Evolutionary conservation across 2,888 invertebrate genomes (phyloP).

Genomic region (Abscondita cerata): DNA sequence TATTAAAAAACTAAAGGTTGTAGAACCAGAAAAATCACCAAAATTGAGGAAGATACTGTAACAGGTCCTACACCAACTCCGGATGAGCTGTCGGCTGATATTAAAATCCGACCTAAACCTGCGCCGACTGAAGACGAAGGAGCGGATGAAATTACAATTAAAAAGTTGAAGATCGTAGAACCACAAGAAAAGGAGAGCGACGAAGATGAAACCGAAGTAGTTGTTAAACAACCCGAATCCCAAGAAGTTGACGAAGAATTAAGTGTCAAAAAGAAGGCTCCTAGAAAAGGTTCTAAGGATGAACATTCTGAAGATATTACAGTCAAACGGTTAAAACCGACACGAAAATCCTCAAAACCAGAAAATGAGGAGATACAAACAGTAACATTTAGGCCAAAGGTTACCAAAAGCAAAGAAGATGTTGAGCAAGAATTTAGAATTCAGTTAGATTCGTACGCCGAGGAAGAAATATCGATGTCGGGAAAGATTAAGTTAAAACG

Average conservation of each 20-base stretch:
- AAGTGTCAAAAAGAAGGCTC: conserved; percentile 57
- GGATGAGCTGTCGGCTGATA: conserved; percentile 43
- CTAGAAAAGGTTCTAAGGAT: conserved; percentile 62
- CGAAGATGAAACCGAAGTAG: conserved; percentile 58
- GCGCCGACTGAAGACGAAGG: conserved; percentile 52
- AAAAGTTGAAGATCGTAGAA: conserved; percentile 48
- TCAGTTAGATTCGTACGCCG: conserved; percentile 83
- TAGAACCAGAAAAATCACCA: conserved; percentile 42
- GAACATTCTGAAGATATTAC: conserved; percentile 73
- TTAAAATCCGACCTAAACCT: conserved; percentile 46
- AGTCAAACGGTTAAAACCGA: conserved; percentile 74
- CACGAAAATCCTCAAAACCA: conserved; percentile 67
- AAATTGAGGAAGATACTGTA: too few relatives aligned
- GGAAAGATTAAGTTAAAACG: conserved; percentile 81
- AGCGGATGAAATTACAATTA: conserved; percentile 56
- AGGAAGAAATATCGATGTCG: conserved; percentile 87
- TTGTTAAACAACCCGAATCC: conserved; percentile 53
- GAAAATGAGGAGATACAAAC: conserved; percentile 78
- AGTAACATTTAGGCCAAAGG: conserved; percentile 80
- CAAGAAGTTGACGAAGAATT: too few relatives aligned
- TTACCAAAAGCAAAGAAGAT: conserved; percentile 81
- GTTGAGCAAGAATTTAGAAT: conserved; percentile 91
- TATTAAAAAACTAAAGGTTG: conserved; percentile 48
- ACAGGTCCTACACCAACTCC: conserved; percentile 10
- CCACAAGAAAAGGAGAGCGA: conserved; percentile 53